A percentile compares a stretch with the other conserved stretches of the same genome.
These are phyloP conservation scores for Phylloscopus trochiloides DNA, from an alignment of 2,113 vertebrate genomes.

Conservation along the genomic window DNA sequence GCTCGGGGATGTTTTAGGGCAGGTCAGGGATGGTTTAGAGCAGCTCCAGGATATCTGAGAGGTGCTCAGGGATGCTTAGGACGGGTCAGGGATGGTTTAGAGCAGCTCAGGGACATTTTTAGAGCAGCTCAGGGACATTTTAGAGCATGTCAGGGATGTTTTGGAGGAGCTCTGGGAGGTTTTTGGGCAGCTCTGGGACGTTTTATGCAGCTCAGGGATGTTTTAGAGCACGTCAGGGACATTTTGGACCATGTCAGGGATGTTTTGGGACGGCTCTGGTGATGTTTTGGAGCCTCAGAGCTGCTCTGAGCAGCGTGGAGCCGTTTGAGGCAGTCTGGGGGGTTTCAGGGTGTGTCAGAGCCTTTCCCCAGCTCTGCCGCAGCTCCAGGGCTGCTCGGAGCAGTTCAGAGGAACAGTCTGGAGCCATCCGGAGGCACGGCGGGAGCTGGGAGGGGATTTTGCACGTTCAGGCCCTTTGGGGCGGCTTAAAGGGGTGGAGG, in stretches of 20 bases:
- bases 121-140: not conserved
- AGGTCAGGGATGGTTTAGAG: not conserved
- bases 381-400: not conserved
- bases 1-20: not conserved
- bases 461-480: not conserved
- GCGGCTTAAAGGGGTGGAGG: not conserved
- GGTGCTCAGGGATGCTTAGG: not conserved
- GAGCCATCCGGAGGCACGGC: not conserved
- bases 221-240: not conserved
- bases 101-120: not conserved
- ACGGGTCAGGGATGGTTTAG: rapidly evolving
- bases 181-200: not conserved
- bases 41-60: not conserved
- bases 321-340: not conserved
- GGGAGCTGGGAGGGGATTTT: not conserved
- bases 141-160: not conserved
- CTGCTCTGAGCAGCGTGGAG: not conserved
- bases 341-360: not conserved
- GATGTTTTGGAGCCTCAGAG: not conserved
- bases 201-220: not conserved
- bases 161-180: not conserved
- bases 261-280: no score
- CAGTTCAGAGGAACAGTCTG: not conserved
- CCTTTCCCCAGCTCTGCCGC: not conserved
- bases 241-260: not conserved